Base-by-base conservation (phyloP, 2,888 invertebrate species). In the Melipona bicolor region DNA sequence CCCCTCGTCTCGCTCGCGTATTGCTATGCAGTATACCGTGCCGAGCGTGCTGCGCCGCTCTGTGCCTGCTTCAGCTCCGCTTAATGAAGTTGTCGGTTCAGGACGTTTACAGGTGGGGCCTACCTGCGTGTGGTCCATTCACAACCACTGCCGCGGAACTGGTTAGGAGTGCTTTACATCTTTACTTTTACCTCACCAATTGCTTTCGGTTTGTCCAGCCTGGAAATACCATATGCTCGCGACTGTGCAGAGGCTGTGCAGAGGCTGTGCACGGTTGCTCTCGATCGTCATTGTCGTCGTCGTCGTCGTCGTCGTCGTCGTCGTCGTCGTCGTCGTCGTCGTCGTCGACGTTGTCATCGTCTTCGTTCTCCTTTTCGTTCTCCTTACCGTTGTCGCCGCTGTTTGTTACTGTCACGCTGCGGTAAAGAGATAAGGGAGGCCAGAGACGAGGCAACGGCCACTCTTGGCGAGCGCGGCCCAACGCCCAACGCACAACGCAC, bases 11-110 rank as follows among this genome's bases (percentile, higher is more conserved):
- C 32, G 36, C 43, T 49, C 43, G 36, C 49, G n/a, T 67, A 77
- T 72, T 73, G 78, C 79, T 72, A 79, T 50, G 81, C 79, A 52
- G 56, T 62, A 27, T 27, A 52, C 69, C 36, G 70, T 27, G 32
- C 50, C 9, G 43, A 43, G 43, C 32, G 61, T 61, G 54, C 79
- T 70, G 64, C 62, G n/a, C 71, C 54, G 70, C 85, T 74, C 83
- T 86, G 87, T 83, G 88, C 85, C 87, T 89, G 88, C 85, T 87
- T 89, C 91, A 88, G 87, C 88, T 83, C 84, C 89, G 91, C 92
- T 94, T 94, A 94, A 94, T 94, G 93, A 94, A 94, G 94, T 94
- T 94, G 94, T 94, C 93, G 92, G 93, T 93, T 93, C 91, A 93
- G 91, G 92, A 93, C 92, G 93, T 94, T 94, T 93, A 94, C 94